Conservation (phyloP, 1,140 invertebrate species). For the Penaeus indicus region DNA sequence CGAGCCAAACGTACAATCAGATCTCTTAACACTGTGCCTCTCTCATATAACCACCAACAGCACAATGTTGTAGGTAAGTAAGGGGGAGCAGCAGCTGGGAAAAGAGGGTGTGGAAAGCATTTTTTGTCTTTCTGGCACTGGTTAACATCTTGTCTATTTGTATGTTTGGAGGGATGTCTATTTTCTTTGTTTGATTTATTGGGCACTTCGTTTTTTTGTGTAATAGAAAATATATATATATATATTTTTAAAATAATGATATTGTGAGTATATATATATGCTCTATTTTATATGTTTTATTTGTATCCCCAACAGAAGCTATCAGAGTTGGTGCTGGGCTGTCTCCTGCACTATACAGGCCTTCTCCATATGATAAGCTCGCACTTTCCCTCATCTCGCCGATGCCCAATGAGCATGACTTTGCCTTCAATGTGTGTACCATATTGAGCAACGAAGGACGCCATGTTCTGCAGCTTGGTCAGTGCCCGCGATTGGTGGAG, state of each 20-base stretch:
- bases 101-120: no score
- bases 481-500: constrained; percentile 87
- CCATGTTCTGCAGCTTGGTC: constrained; percentile 85
- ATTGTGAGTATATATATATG: no score
- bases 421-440: constrained; percentile 97
- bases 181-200: neutral
- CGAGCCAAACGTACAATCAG: constrained; percentile 77
- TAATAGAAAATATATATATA: no score
- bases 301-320: constrained; percentile 74
- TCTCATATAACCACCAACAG: constrained; percentile 86
- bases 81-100: neutral
- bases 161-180: neutral
- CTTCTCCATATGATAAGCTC: constrained; percentile 88
- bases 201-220: neutral
- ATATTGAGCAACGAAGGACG: constrained; percentile 94
- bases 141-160: constrained; percentile 29
- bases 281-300: constrained; percentile 16
- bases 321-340: constrained; percentile 78
- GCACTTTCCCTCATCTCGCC: constrained; percentile 91
- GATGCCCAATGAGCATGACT: constrained; percentile 98
- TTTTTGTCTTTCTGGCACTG: neutral
- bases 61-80: constrained; percentile 82
- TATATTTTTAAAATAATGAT: no score
- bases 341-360: constrained; percentile 80
- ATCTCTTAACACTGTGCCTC: constrained; percentile 80